Conservation (phyloP, 2,888 invertebrate genomes). For the Polia nebulosa region DNA sequence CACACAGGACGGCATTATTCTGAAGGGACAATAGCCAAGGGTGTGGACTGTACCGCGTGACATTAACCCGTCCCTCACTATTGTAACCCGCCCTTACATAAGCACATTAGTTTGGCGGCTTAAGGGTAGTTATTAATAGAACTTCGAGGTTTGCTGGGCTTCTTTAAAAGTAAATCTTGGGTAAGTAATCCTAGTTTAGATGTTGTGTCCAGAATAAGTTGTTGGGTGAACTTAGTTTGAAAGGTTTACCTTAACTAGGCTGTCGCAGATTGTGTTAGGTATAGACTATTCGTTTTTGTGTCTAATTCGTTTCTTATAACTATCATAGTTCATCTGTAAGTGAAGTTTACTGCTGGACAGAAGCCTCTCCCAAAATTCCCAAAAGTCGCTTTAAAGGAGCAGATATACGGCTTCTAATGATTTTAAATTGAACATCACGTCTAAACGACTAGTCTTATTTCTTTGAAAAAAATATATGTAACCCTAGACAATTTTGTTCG, state of each 20-base stretch:
- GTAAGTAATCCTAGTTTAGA: constrained; percentile 39
- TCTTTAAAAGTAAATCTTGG: constrained; percentile 48
- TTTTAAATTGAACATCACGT: no score
- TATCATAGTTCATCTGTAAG: neutral
- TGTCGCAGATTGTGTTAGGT: neutral
- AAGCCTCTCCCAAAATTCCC: neutral
- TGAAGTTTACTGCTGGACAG: neutral
- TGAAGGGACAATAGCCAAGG: constrained; percentile 56
- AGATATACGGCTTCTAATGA: no score
- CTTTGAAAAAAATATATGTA: no score
- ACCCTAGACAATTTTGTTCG: no score
- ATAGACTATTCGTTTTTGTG: no score
- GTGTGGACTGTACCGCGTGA: constrained; percentile 61
- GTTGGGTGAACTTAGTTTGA: constrained; percentile 13
- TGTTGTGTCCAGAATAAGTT: constrained; percentile 23
- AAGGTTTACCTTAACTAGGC: neutral
- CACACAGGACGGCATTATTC: constrained; percentile 59
- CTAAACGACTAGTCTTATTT: no score
- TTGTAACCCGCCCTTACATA: constrained; percentile 49
- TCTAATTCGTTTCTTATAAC: neutral
- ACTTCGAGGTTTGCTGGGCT: constrained; percentile 18
- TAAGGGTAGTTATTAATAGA: constrained; percentile 52
- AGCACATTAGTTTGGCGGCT: constrained; percentile 51
- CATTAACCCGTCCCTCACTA: constrained; percentile 61
- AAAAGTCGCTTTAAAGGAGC: no score